Conservation (phyloP, 2,888 invertebrate genomes). For the Bugula neritina region DNA sequence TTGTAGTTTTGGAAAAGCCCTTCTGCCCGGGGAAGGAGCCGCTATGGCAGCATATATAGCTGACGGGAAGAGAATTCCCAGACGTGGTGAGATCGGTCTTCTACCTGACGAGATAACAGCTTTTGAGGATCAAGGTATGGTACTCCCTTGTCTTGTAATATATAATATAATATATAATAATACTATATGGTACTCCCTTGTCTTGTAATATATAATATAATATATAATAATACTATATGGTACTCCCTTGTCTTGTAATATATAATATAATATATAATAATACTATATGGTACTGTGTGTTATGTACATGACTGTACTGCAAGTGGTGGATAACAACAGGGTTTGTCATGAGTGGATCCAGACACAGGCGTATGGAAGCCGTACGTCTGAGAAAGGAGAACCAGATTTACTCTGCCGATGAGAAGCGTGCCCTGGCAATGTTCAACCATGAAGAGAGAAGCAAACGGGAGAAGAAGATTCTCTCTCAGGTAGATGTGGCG, state of each 20-base stretch:
- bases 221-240: too few relatives aligned
- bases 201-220: not conserved
- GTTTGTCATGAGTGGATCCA: conserved; percentile 36
- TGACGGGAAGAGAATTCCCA: conserved; percentile 94
- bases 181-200: not conserved
- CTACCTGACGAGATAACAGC: conserved; percentile 88
- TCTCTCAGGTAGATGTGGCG: conserved; percentile 80
- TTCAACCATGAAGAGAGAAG: conserved; percentile 96
- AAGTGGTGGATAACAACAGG: too few relatives aligned
- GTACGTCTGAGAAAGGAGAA: conserved; percentile 98
- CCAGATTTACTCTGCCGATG: conserved; percentile 98
- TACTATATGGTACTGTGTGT: too few relatives aligned
- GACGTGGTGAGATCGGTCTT: conserved; percentile 95
- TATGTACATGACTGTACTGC: too few relatives aligned
- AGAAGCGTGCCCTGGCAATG: conserved; percentile 93
- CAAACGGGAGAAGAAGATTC: conserved; percentile 88
- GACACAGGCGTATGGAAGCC: conserved; percentile 97
- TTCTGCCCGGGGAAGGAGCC: conserved; percentile 92
- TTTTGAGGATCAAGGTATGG: conserved; percentile 76
- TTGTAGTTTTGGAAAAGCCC: conserved; percentile 62
- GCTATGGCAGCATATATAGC: conserved; percentile 99
- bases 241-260: not conserved
- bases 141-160: not conserved
- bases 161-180: too few relatives aligned
- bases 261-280: too few relatives aligned